Percentiles rank a stretch among this genome's conserved stretches.
These are phyloP conservation scores for Melospiza melodia DNA, from an alignment of 2,113 vertebrate species.

Conservation along the genomic window DNA sequence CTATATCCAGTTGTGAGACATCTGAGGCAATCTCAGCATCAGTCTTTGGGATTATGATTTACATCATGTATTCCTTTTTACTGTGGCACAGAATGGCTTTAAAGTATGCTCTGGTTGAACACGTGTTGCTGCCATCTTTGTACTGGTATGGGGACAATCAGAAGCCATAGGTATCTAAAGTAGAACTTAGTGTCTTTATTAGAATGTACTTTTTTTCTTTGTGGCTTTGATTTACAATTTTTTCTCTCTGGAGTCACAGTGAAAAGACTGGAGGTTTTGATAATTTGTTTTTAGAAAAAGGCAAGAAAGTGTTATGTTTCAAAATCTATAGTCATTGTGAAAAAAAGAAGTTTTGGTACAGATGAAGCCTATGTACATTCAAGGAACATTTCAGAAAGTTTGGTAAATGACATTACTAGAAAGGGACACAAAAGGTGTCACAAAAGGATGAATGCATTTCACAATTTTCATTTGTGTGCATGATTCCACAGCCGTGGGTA, in stretches of 20 bases:
- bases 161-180: neutral
- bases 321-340: neutral
- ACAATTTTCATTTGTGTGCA: neutral
- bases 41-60: constrained; percentile 8
- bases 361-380: neutral
- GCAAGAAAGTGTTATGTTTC: neutral
- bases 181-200: neutral
- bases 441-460: neutral
- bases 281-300: neutral
- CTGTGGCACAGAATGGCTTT: neutral
- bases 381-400: neutral
- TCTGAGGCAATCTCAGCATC: neutral
- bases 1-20: neutral
- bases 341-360: neutral
- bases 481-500: neutral
- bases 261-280: neutral
- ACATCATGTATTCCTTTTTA: neutral
- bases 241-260: neutral
- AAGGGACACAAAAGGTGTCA: neutral
- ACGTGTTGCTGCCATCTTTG: neutral
- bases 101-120: neutral
- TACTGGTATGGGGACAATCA: neutral
- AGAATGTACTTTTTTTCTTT: neutral
- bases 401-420: neutral
- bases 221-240: neutral